Evolutionary conservation across 1,140 invertebrate genomes (phyloP), one percentile per base, ranked within the genome.

Genomic region (Druon quercuslanigerum): DNA sequence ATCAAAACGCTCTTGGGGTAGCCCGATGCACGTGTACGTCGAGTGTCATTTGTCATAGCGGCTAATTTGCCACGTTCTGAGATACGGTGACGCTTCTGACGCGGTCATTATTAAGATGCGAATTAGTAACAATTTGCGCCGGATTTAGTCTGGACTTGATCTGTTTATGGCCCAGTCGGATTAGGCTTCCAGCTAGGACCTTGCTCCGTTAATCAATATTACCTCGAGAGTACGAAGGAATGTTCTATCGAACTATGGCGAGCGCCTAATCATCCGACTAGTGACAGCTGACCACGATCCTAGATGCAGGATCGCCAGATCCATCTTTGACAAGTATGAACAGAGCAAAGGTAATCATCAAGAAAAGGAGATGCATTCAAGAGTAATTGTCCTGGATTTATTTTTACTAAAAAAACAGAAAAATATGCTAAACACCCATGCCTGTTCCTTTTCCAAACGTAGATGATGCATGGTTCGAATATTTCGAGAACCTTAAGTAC

Each of bases 91-190:
- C 89, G 89, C 88, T 86, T 90, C 89, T 91, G 89, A 91, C 90
- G 89, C 85, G 88, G 86, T 89, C 90, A 90, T 92, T 92, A 92
- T 92, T 92, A 91, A 91, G 90, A 91, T 91, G 89, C 90, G 90
- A 91, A 91, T 91, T 91, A 91, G 88, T 91, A 91, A 91, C 90
- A 91, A 91, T 91, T 91, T 91, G 90, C 88, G 88, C 89, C 83
- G 88, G 90, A 91, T 91, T 90, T 89, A 88, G 87, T 87, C 87
- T 90, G 88, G 79, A 87, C 87, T 85, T 91, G 90, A 91, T 89
- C 90, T 91, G 90, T 91, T 91, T 91, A 91, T 90, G 89, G 85
- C 89, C 88, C 80, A 81, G 78, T 80, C 84, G 88, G 89, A 90
- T 90, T 90, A 90, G 86, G 86, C 86, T 87, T 83, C 85, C 83